Percentiles rank a stretch among this genome's conserved stretches.
These are phyloP conservation scores for Epizoanthus scotinus DNA, from an alignment of 92 coral and sea anemone genomes.

Conservation along the genomic window DNA sequence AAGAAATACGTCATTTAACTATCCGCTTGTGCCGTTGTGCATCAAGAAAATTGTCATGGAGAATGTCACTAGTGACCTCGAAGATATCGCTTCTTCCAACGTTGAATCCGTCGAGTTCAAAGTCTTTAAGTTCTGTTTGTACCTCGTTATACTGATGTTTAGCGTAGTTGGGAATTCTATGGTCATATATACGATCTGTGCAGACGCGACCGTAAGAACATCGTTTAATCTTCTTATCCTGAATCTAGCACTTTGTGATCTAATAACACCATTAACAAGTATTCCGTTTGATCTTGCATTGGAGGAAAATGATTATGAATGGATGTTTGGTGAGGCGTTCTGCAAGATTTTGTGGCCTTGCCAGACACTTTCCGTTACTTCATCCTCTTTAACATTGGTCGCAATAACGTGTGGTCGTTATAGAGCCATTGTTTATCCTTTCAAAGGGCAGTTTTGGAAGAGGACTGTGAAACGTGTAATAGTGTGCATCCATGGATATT, in stretches of 20 bases:
- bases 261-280: slow-evolving; percentile 70
- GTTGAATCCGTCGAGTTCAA: slow-evolving; percentile 45
- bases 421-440: slow-evolving; percentile 75
- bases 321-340: slow-evolving; percentile 66
- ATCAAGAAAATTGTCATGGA: background rate
- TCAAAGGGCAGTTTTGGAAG: slow-evolving; percentile 56
- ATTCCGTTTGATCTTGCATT: slow-evolving; percentile 78
- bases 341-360: slow-evolving; percentile 79
- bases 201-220: slow-evolving; percentile 46
- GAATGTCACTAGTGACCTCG: background rate
- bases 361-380: slow-evolving; percentile 70
- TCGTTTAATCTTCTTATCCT: slow-evolving; percentile 73
- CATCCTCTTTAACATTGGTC: slow-evolving; percentile 62
- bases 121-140: slow-evolving; percentile 45
- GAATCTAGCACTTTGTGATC: slow-evolving; percentile 79
- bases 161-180: slow-evolving; percentile 70
- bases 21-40: background rate
- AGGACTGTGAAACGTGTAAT: slow-evolving; percentile 38
- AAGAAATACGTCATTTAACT: background rate
- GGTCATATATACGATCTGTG: slow-evolving; percentile 59
- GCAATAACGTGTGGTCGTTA: slow-evolving; percentile 79
- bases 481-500: slow-evolving; percentile 36
- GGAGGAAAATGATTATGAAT: slow-evolving; percentile 50
- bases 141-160: slow-evolving; percentile 52
- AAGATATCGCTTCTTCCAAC: background rate